These are phyloP conservation scores for Rhadina sibilatrix DNA, from an alignment of 2,113 vertebrate species.

Conservation along the genomic window DNA sequence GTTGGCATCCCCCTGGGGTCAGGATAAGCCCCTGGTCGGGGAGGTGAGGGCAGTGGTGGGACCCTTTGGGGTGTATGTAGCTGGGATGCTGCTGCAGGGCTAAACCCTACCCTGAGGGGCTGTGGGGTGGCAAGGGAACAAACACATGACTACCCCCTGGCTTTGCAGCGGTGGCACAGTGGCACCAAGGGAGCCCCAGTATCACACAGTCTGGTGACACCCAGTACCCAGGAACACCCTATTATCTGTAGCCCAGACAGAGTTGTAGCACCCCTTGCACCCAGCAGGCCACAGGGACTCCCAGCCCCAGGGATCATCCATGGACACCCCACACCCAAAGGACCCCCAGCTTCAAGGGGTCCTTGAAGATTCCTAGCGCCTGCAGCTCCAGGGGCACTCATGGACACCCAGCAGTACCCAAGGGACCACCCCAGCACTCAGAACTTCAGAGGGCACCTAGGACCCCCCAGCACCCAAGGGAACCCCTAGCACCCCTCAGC, in stretches of 20 bases:
- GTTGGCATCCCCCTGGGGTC: neutral
- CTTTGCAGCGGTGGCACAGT: neutral
- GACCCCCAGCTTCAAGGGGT: neutral
- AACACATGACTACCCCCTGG: neutral
- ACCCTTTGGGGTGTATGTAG: neutral
- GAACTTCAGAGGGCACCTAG: neutral
- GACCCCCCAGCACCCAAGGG: neutral
- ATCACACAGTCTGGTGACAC: neutral
- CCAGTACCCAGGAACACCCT: neutral
- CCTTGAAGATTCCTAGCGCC: neutral
- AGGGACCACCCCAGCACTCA: neutral
- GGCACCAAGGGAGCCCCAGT: neutral
- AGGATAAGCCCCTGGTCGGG: neutral
- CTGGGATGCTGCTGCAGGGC: neutral
- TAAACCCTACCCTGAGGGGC: fast-evolving
- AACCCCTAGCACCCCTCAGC: neutral
- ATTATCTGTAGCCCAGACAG: no score
- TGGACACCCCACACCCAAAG: neutral
- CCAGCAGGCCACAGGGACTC: neutral
- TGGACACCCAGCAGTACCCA: neutral
- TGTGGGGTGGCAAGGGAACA: neutral
- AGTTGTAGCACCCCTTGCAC: neutral
- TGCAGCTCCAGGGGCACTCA: neutral
- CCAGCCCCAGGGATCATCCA: no score
- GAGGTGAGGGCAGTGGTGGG: neutral